Conservation (phyloP, 1,140 invertebrate genomes). For the Bombus confusus region DNA sequence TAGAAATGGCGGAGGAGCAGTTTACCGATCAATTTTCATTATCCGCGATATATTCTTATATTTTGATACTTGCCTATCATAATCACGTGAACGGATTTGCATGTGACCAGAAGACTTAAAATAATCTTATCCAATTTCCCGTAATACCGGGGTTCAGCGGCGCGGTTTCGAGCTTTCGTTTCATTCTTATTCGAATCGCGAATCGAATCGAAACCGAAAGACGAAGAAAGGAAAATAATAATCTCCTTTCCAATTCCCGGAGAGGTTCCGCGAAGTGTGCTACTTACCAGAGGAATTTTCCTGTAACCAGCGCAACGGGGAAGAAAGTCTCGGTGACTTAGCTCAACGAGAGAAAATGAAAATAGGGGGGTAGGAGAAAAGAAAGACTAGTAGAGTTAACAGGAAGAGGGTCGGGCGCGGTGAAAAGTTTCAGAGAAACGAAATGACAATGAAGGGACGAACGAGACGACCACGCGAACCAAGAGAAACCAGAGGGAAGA, state of each 20-base stretch:
- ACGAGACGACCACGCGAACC: background rate
- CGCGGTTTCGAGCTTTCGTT: too few relatives aligned
- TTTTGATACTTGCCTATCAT: too few relatives aligned
- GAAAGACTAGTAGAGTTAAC: constrained; percentile 6
- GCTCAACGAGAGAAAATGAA: constrained; percentile 1
- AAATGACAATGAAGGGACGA: constrained; percentile 20
- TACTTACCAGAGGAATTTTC: constrained; percentile 2
- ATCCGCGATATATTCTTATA: too few relatives aligned
- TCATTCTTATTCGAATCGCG: too few relatives aligned
- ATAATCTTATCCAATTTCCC: constrained; percentile 11
- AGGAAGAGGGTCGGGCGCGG: background rate
- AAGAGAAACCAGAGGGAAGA: background rate
- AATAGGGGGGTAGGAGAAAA: background rate
- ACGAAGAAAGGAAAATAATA: constrained; percentile 40
- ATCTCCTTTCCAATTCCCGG: constrained; percentile 24
- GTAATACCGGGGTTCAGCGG: too few relatives aligned
- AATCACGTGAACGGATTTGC: too few relatives aligned
- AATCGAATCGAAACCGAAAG: background rate
- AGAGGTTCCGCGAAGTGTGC: background rate
- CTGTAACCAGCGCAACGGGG: background rate
- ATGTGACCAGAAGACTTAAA: constrained; percentile 1
- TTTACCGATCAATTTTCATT: too few relatives aligned
- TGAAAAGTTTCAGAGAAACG: constrained; percentile 4
- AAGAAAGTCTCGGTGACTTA: background rate
- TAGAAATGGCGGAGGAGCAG: too few relatives aligned